A percentile compares a stretch with the other conserved stretches of the same genome.
Evolutionary conservation across 2,113 vertebrate genomes (phyloP).

Genomic region (Paramisgurnus dabryanus): DNA sequence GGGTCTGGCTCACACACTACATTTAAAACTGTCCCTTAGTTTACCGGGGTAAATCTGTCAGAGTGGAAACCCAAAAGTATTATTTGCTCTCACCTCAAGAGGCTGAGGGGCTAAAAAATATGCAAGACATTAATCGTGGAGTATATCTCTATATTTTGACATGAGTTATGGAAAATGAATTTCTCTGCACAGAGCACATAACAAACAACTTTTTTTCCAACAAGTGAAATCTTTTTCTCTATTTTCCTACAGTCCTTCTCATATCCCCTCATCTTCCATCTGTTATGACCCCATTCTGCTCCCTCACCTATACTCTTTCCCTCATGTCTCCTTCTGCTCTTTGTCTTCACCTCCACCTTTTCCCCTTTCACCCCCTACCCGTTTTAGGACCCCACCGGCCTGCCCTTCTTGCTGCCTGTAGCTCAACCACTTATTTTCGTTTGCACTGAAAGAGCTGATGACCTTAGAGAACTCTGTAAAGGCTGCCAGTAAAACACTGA

Average conservation of each 20-base stretch:
- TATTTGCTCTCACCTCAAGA: slow-evolving; percentile 40
- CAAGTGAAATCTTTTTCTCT: not conserved
- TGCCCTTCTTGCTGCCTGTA: slow-evolving; percentile 65
- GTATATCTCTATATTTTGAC: slow-evolving; percentile 44
- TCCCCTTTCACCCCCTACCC: slow-evolving; percentile 38
- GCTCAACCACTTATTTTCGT: slow-evolving; percentile 69
- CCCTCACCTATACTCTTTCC: slow-evolving; percentile 4
- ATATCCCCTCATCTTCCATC: not conserved
- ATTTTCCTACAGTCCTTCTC: not conserved
- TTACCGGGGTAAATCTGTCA: slow-evolving; percentile 47
- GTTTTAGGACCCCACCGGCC: slow-evolving; percentile 55
- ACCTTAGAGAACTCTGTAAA: slow-evolving; percentile 76
- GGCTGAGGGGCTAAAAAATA: slow-evolving; percentile 46
- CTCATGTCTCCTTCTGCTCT: slow-evolving; percentile 9
- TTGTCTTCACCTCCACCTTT: slow-evolving; percentile 37
- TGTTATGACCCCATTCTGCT: slow-evolving; percentile 16
- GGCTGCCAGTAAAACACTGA: slow-evolving; percentile 78
- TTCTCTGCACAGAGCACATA: slow-evolving; percentile 11
- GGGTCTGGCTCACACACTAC: slow-evolving; percentile 36
- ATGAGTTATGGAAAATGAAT: slow-evolving; percentile 32
- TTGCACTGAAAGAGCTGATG: slow-evolving; percentile 59
- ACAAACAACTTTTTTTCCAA: not conserved
- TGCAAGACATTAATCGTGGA: slow-evolving; percentile 39
- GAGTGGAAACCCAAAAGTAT: slow-evolving; percentile 39
- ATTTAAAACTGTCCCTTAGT: slow-evolving; percentile 45